A percentile compares a stretch with the other conserved stretches of the same genome.
Conservation (phyloP, 2,888 invertebrate species). For the Dendrolimus pini region DNA sequence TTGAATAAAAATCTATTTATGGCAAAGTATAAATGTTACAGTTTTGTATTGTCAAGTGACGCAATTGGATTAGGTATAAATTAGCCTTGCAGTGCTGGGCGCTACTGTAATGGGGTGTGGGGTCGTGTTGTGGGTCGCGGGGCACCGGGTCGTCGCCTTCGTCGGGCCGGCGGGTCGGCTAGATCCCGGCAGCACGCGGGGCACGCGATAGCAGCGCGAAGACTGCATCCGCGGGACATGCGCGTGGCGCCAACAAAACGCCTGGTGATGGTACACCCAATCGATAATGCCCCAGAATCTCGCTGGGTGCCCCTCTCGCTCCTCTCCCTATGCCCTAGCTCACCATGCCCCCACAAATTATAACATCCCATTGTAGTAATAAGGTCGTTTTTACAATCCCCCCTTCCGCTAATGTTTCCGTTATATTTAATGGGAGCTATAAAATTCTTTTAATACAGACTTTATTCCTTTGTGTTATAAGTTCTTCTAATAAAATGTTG, state of each 20-base stretch:
- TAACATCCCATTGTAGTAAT: constrained; percentile 65
- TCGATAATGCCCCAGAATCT: constrained; percentile 69
- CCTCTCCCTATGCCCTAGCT: constrained; percentile 48
- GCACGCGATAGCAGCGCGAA: constrained; percentile 10
- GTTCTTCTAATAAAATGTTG: constrained; percentile 11
- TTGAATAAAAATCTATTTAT: neutral
- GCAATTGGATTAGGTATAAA: constrained; percentile 13
- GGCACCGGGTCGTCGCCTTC: constrained; percentile 6
- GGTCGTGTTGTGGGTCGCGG: constrained; percentile 8
- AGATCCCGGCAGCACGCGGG: constrained; percentile 10
- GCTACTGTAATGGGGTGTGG: neutral
- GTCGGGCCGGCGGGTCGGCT: constrained; percentile 12
- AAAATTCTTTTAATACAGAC: constrained; percentile 50
- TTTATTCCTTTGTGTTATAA: constrained; percentile 44
- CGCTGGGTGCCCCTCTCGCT: constrained; percentile 46
- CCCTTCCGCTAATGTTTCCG: constrained; percentile 47
- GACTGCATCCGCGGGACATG: constrained; percentile 10
- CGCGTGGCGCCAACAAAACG: constrained; percentile 39
- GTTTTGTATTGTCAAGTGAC: constrained; percentile 11
- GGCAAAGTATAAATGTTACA: neutral
- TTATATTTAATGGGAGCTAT: constrained; percentile 57
- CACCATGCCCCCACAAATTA: constrained; percentile 58
- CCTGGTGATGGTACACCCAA: constrained; percentile 62
- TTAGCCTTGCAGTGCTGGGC: neutral
- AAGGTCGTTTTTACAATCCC: constrained; percentile 61